Evolutionary conservation across 2,113 vertebrate genomes (phyloP), one percentile per base, ranked within the genome.

Genomic region (Leucosticte australis): DNA sequence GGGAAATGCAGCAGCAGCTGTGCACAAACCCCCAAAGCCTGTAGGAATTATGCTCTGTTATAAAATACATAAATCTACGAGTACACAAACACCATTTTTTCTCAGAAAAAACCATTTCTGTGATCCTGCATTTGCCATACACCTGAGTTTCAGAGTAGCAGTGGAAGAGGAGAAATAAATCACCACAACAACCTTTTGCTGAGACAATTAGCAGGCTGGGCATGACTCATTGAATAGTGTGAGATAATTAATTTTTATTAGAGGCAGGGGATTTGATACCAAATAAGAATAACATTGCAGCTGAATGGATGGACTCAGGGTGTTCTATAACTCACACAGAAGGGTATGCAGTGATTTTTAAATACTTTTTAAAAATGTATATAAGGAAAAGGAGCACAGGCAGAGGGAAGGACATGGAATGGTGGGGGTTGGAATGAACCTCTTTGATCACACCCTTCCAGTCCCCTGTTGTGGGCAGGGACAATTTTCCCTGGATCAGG

Each of bases 201-300:
- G 84, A 90, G 84, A 71, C 62, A 55, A 87, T 97, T 97, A 97
- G 47, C 53, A 83, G 94, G 76, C 96, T 76, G 90, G 82, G 89
- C 73, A 84, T 41, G 74, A 92, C 33, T 94, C 87, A 83, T 87
- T 97, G 91, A 74, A 49, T 74, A 79, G 83, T 3, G 31, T 44
- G 77, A 87, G 70, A 96, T 94, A 63, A 96, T 96, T 94, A 84
- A 92, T 92, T 97, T 96, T 94, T 94, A 95, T 87, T 84, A 88
- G 76, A 88, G 78, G 82, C 75, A 95, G 76, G 68, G 31, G 62
- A 95, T 75, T 97, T 87, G 20, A 59, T 50, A 46, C 23, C 92
- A 89, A 83, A 35, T 8, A 78, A 73, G 62, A 87, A 89, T 47
- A 93, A 74, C 6, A 6, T 28, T 12, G 1, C 35, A 44, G n/a